Percentiles rank a stretch among this genome's conserved stretches.
These are phyloP conservation scores for Acrossocheilus wenchowensis DNA, from an alignment of 2,797 vertebrate genomes.

Conservation along the genomic window DNA sequence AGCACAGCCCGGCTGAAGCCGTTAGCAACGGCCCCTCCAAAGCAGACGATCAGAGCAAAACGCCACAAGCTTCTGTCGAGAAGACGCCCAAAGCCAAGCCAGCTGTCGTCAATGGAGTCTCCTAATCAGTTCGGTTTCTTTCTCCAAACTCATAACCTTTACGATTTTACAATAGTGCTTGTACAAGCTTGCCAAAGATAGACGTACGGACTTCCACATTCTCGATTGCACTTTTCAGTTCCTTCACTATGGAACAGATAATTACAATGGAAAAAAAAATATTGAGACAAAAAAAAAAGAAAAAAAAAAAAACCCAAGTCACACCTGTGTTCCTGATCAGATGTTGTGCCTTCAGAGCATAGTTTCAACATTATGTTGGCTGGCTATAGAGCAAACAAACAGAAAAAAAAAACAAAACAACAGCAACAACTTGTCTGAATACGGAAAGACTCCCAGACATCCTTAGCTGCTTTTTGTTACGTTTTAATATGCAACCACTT, in stretches of 20 bases:
- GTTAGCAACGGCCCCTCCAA: constrained; percentile 84
- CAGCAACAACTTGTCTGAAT: constrained; percentile 55
- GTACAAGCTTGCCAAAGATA: constrained; percentile 99
- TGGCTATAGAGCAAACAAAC: constrained; percentile 87
- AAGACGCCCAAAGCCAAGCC: constrained; percentile 78
- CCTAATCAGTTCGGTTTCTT: constrained; percentile 82
- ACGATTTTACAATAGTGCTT: constrained; percentile 95
- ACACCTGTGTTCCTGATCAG: constrained; percentile 90
- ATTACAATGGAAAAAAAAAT: constrained; percentile 76
- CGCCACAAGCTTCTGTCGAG: constrained; percentile 80
- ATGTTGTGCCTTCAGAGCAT: constrained; percentile 99
- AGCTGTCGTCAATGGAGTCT: constrained; percentile 92
- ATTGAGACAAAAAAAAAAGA: constrained; percentile 14
- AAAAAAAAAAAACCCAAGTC: constrained; percentile 77
- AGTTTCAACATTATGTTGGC: constrained; percentile 93
- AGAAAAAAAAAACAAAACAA: constrained; percentile 52
- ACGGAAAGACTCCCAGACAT: constrained; percentile 81
- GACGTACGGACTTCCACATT: constrained; percentile 90
- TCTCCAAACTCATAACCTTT: constrained; percentile 82
- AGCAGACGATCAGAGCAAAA: constrained; percentile 76
- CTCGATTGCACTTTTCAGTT: constrained; percentile 91
- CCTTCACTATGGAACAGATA: constrained; percentile 88
- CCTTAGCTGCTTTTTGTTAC: constrained; percentile 96
- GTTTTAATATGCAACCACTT: constrained; percentile 99
- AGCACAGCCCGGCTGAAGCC: constrained; percentile 80